Evolutionary conservation across 92 coral and sea anemone genomes (phyloP), one percentile per base, ranked within the genome.

Genomic region (Desmophyllum pertusum): DNA sequence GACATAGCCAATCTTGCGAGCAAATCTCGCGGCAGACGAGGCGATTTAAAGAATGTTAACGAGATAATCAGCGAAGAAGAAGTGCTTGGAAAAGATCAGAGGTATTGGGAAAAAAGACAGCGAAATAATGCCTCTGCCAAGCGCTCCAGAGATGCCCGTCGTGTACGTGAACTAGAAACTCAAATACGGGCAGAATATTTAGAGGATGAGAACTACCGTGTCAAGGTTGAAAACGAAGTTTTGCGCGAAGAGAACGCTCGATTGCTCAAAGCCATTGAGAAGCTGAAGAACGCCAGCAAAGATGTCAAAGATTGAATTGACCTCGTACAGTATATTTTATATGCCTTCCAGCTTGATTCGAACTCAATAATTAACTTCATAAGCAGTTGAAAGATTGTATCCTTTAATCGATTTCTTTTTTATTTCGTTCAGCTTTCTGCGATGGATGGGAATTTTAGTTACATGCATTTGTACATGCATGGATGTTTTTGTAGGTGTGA

Each of bases 141-240:
- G 42, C 95, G 98, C 7, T 94, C 98, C 23, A 84, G 98, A 68
- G 98, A 94, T 81, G 98, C 98, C 3, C 84, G 98, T 1, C 88
- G 98, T 41, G 98, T 94, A 40, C 93, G 98, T 33, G 98, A 94
- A 92, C 92, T 94, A 10, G 98, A 94, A 82, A 92, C 96, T 69
- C 98, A 94, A 70, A 94, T 94, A 57, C 90, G 98, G 25, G 95
- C 98, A 2, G 98, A 94, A 48, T 94, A 86, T 57, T 66, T 94
- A 48, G 93, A 92, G 50, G 98, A 92, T 15, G 98, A 94, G 82
- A 94, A 94, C 64, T 92, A 90, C 31, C 88, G 86, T 35, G 69
- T 88, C 6, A 93, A 92, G 45, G 81, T 80, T 36, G 98, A 94
- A 78, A 94, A 94, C 68, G 91, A 92, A 67, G 79, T 84, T 67